Evolutionary conservation across 2,888 invertebrate species (phyloP), one percentile per base, ranked within the genome.

Genomic region (Nesidiocoris tenuis): DNA sequence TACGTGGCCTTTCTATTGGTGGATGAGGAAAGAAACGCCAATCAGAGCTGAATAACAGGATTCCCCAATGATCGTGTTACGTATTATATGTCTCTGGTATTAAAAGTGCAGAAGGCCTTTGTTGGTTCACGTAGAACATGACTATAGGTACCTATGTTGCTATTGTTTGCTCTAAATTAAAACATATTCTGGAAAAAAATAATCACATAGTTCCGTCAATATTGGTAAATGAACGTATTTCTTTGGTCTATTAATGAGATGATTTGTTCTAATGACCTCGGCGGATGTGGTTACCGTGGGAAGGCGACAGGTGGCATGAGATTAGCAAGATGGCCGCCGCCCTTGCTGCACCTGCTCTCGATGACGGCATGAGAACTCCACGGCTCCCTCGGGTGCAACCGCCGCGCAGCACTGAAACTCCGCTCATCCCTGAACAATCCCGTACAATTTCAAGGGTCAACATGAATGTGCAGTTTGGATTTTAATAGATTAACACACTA

Each of bases 261-360:
- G 25, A 56, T 72, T 23, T 16, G 59, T 75, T 61, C 61, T 61
- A 75, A 75, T 75, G 75, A 75, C 75, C 75, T 75, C 75, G 67
- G 75, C 75, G 75, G 61, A 57, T 75, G 68, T 74, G 74, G 79
- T 79, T 80, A 80, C 84, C 84, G 83, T 84, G 83, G 82, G 78
- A 79, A 59, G 81, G 79, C 67, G 80, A 83, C 80, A 91, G 90
- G 87, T 91, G 91, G 88, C 91, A 92, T 89, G 93, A 93, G 89
- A 93, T 92, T 88, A 94, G 91, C 91, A 94, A 93, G 91, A 94
- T 93, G 91, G 93, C 93, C 87, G 93, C 93, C 87, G 92, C 89
- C 86, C 93, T 91, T 86, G 93, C 93, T 89, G 93, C 93, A 93
- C 93, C 93, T 93, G 93, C 92, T 87, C 93, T 90, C 84, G 93